Evolutionary conservation across 1,140 invertebrate genomes (phyloP).

Genomic region (Nomia melanderi): DNA sequence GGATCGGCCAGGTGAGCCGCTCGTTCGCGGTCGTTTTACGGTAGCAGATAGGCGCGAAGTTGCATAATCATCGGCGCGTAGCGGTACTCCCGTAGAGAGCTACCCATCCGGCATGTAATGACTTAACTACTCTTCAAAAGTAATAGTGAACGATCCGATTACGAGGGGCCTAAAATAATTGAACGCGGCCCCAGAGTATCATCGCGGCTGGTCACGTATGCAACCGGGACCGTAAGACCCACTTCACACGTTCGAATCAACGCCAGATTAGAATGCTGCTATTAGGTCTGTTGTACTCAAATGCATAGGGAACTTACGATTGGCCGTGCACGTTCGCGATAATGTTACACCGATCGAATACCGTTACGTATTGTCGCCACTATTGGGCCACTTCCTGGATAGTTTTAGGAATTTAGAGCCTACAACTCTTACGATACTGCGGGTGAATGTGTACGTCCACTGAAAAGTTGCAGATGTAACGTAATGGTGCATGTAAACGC

Average conservation of each 20-base stretch:
- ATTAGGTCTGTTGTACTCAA: slow-evolving; percentile 11
- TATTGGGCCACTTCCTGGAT: not conserved
- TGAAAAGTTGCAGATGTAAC: too few relatives aligned
- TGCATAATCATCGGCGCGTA: slow-evolving; percentile 56
- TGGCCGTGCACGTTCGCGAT: slow-evolving; percentile 2
- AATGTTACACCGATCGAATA: not conserved
- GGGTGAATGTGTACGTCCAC: too few relatives aligned
- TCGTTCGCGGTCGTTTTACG: slow-evolving; percentile 16
- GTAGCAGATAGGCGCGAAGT: slow-evolving; percentile 41
- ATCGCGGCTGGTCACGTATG: slow-evolving; percentile 18
- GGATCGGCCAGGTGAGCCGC: not conserved
- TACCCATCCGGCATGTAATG: slow-evolving; percentile 41
- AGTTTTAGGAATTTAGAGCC: not conserved
- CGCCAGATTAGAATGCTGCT: not conserved
- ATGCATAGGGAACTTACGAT: not conserved
- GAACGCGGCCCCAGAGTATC: slow-evolving; percentile 14
- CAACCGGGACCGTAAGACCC: not conserved
- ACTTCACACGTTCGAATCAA: slow-evolving; percentile 3
- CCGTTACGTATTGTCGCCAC: slow-evolving; percentile 11
- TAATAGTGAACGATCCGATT: slow-evolving; percentile 28
- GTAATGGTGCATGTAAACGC: too few relatives aligned
- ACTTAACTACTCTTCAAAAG: slow-evolving; percentile 47
- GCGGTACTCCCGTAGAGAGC: slow-evolving; percentile 43
- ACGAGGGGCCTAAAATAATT: slow-evolving; percentile 4
- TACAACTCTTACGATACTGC: too few relatives aligned